Conservation (phyloP, 2,888 invertebrate species). For the Unio delphinus region DNA sequence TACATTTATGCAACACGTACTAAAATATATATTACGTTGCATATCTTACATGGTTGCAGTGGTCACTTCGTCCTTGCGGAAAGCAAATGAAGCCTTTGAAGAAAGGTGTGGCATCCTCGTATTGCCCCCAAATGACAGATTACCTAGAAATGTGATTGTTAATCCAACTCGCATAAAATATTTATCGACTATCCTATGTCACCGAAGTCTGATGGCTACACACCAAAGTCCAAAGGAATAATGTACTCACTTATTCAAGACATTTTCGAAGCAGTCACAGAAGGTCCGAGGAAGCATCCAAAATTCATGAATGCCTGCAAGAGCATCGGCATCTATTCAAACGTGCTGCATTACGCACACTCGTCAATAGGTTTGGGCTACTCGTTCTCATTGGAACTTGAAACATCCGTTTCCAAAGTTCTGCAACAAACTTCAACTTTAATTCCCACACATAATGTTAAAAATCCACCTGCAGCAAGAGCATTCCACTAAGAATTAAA, state of each 20-base stretch:
- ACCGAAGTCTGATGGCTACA: neutral
- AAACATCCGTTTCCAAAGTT: slow-evolving; percentile 25
- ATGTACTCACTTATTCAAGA: slow-evolving; percentile 11
- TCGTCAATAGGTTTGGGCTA: slow-evolving; percentile 23
- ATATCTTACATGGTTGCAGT: neutral
- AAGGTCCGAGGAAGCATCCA: slow-evolving; percentile 12
- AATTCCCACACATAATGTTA: slow-evolving; percentile 24
- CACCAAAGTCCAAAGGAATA: neutral
- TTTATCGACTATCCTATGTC: slow-evolving; percentile 3
- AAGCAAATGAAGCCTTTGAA: too few relatives aligned
- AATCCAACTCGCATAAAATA: neutral
- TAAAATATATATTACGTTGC: neutral
- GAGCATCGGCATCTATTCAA: slow-evolving; percentile 14
- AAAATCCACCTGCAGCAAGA: slow-evolving; percentile 10
- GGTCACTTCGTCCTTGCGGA: neutral
- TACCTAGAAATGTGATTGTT: neutral
- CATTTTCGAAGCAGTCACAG: slow-evolving; percentile 16
- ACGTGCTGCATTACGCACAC: slow-evolving; percentile 10
- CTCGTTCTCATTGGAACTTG: slow-evolving; percentile 20
- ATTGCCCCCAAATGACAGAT: slow-evolving; percentile 4
- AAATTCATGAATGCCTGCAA: slow-evolving; percentile 14
- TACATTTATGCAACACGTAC: neutral
- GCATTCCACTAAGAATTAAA: slow-evolving; percentile 40
- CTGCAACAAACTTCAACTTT: slow-evolving; percentile 19
- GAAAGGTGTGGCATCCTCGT: neutral